Evolutionary conservation across 2,113 vertebrate genomes (phyloP).

Genomic region (human): DNA sequence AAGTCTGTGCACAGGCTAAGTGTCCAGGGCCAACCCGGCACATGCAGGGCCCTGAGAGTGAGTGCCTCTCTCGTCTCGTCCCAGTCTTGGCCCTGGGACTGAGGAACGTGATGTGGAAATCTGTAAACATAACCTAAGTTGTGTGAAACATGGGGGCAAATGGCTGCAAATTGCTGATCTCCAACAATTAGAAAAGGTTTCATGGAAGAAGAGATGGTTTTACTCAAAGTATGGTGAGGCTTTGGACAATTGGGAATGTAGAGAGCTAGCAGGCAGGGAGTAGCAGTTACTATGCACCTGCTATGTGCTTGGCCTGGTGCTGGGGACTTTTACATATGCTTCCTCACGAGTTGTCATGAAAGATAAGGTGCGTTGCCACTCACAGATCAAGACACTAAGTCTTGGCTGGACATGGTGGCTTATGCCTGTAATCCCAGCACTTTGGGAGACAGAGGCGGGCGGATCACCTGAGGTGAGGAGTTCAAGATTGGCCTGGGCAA

Average conservation of each 20-base stretch:
- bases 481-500: too few species aligned
- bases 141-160: neutral
- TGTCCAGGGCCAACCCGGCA: neutral
- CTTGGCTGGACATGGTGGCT: too few species aligned
- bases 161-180: neutral
- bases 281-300: too few species aligned
- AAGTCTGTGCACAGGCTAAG: neutral
- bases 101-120: neutral
- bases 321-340: neutral
- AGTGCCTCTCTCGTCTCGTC: neutral
- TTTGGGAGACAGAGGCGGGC: too few species aligned
- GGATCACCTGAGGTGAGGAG: too few species aligned
- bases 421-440: too few species aligned
- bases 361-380: neutral
- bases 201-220: neutral
- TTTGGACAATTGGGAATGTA: neutral
- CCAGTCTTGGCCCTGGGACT: neutral
- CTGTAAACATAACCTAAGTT: neutral
- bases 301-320: neutral
- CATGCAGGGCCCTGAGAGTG: rapidly evolving
- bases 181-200: neutral
- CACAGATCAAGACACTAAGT: neutral
- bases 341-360: neutral
- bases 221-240: neutral
- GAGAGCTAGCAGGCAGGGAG: neutral